Percentiles rank a stretch among this genome's conserved stretches.
Conservation (phyloP, 1,140 invertebrate genomes). For the Brachionus plicatilis region DNA sequence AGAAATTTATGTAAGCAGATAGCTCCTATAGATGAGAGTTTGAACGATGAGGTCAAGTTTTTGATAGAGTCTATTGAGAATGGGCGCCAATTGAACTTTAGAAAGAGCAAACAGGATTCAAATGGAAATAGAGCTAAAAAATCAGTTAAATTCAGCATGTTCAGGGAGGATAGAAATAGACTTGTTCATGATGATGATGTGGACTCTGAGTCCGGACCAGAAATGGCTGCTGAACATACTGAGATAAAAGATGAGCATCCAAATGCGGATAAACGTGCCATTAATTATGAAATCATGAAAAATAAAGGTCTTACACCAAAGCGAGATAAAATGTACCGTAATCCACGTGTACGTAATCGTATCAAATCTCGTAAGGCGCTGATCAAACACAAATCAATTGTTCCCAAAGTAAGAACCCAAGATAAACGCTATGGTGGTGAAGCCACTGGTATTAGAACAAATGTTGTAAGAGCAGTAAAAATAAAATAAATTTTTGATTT, state of each 20-base stretch:
- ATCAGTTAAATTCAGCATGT: constrained; percentile 41
- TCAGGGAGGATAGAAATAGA: constrained; percentile 34
- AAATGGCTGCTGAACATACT: background rate
- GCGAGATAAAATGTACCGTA: constrained; percentile 80
- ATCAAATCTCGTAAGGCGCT: constrained; percentile 82
- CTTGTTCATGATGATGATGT: constrained; percentile 35
- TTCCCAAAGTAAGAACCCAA: constrained; percentile 71
- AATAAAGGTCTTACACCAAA: constrained; percentile 85
- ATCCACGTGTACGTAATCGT: constrained; percentile 85
- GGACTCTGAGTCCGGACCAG: constrained; percentile 42
- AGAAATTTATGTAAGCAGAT: constrained; percentile 51
- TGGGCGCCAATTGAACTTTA: background rate
- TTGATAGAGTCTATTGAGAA: background rate
- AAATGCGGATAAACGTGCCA: constrained; percentile 65
- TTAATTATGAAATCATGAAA: constrained; percentile 85
- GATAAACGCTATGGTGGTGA: constrained; percentile 75
- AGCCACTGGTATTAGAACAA: constrained; percentile 79
- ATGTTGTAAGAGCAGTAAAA: constrained; percentile 58
- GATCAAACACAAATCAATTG: constrained; percentile 70
- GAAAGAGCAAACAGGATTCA: background rate
- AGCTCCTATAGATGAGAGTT: background rate
- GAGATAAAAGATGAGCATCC: constrained; percentile 43
- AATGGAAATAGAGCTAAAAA: background rate
- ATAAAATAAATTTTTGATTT: constrained; percentile 42
- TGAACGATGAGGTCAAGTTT: background rate